phyloP scores from a whole-genome alignment of 2,797 vertebrate genomes.

The Sardinella longiceps region DNA sequence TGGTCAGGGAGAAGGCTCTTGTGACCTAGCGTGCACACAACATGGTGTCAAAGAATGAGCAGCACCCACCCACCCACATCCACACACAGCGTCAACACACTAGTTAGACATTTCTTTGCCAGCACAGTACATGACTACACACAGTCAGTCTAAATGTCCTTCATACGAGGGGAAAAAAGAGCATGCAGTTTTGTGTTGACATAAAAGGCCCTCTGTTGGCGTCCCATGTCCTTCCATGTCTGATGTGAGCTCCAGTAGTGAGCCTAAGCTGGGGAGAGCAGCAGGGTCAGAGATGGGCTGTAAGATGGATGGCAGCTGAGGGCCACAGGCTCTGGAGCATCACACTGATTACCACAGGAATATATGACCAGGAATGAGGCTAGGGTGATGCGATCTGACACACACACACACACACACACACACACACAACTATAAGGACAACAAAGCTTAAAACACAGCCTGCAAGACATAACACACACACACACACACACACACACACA shows the following conservation, averaged over 20 bases:
- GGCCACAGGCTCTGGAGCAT: not conserved
- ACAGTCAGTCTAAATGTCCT: not conserved
- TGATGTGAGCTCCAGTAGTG: not conserved
- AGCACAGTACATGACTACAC: too few species aligned
- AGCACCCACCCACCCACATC: not conserved
- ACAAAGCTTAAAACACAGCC: not conserved
- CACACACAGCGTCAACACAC: not conserved
- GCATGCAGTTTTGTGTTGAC: not conserved
- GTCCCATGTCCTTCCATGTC: not conserved
- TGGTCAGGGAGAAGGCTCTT: slow-evolving; percentile 94
- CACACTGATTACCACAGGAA: not conserved
- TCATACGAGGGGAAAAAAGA: not conserved
- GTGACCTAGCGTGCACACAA: slow-evolving; percentile 80
- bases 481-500: not conserved
- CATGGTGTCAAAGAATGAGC: not conserved
- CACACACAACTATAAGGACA: not conserved
- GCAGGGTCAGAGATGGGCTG: not conserved
- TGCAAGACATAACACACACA: not conserved
- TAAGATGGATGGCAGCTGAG: not conserved
- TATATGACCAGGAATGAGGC: not conserved
- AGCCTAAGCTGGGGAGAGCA: not conserved
- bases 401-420: slow-evolving; percentile 20
- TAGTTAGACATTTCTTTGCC: not conserved
- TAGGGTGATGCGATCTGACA: not conserved
- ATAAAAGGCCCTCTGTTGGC: not conserved